Percentiles rank a stretch among this genome's conserved stretches.
Conservation (phyloP, 2,113 vertebrate genomes). For the Rhinolophus ferrumequinum region DNA sequence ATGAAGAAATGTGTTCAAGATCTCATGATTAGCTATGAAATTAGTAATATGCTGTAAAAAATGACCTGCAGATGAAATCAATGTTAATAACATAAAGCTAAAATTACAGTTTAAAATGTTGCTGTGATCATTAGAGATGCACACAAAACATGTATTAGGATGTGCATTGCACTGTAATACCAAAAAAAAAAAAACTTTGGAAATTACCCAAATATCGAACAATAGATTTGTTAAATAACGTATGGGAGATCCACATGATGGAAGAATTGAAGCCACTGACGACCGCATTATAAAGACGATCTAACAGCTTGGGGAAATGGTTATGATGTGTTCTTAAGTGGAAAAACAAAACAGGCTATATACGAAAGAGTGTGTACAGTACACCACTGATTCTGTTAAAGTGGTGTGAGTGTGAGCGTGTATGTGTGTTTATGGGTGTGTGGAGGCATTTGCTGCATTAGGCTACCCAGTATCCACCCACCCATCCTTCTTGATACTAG, state of each 20-base stretch:
- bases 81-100: neutral
- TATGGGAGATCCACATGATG: neutral
- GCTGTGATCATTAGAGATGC: neutral
- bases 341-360: neutral
- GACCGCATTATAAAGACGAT: neutral
- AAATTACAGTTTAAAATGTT: neutral
- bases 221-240: slow-evolving; percentile 7
- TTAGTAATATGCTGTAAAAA: neutral
- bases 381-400: neutral
- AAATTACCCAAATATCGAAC: neutral
- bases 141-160: neutral
- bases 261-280: neutral
- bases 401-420: neutral
- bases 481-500: neutral
- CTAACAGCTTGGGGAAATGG: neutral
- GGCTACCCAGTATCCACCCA: too few species aligned
- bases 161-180: neutral
- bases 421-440: neutral
- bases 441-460: neutral
- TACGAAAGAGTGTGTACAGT: neutral
- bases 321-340: neutral
- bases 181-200: neutral
- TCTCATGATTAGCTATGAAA: neutral
- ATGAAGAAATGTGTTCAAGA: neutral
- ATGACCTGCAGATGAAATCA: neutral